phyloP scores from a whole-genome alignment of 2,888 invertebrate species.

The Caenorhabditis angaria region DNA sequence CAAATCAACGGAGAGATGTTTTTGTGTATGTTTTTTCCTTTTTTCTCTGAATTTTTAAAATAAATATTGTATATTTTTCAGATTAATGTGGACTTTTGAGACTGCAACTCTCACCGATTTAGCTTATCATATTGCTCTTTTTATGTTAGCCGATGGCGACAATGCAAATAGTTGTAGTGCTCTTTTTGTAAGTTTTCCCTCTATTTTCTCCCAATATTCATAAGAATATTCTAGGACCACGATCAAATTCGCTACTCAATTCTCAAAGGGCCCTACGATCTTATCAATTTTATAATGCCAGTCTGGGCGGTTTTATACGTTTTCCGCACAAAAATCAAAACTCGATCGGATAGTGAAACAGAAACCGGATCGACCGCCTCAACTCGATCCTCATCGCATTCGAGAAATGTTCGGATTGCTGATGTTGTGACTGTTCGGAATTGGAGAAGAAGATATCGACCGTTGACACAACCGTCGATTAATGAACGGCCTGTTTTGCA shows the following conservation, averaged over 20 bases:
- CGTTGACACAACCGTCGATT: constrained; percentile 45
- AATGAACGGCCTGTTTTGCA: constrained; percentile 42
- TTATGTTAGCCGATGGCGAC: constrained; percentile 50
- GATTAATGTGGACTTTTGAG: constrained; percentile 54
- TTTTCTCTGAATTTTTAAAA: not conserved
- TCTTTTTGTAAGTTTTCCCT: constrained; percentile 52
- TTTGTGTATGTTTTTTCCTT: constrained; percentile 27
- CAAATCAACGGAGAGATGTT: constrained; percentile 45
- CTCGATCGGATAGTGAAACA: constrained; percentile 25
- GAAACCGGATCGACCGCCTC: constrained; percentile 17
- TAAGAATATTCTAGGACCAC: constrained; percentile 45
- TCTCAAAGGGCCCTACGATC: constrained; percentile 56
- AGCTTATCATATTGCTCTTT: constrained; percentile 55
- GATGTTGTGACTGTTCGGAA: constrained; percentile 56
- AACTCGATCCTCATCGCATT: constrained; percentile 27
- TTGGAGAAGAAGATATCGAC: constrained; percentile 55
- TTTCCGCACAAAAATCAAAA: constrained; percentile 45
- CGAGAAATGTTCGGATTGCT: constrained; percentile 42
- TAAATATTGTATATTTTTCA: constrained; percentile 14
- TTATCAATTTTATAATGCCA: constrained; percentile 55
- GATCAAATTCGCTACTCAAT: constrained; percentile 53
- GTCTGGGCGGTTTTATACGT: constrained; percentile 62
- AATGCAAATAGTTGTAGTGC: constrained; percentile 49
- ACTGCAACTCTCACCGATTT: constrained; percentile 52
- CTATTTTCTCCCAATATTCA: not conserved